Evolutionary conservation across 2,888 invertebrate genomes (phyloP), one percentile per base, ranked within the genome.

Genomic region (Andrena bucephala): DNA sequence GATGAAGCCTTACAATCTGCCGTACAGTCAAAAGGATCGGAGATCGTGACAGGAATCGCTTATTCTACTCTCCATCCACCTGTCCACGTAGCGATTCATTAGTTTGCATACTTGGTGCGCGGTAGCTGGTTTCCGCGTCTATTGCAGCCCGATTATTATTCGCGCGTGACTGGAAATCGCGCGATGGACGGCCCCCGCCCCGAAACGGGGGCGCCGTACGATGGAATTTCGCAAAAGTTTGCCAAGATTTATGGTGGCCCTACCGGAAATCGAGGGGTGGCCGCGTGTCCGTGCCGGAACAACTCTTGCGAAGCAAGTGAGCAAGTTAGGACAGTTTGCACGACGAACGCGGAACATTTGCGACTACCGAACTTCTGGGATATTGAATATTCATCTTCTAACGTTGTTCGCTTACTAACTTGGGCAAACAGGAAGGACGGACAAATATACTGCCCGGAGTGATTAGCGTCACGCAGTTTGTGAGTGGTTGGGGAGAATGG

Each of bases 81-180:
- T 13, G 27, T 7, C n/a, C 10, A 24, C 4, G 16, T 0, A 27
- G 6, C 16, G 16, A n/a, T 42, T 73, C 65, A 65, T 73, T 57
- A 48, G 74, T 83, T 71, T 68, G 67, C 71, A 65, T 65, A 73
- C 13, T n/a, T 29, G 24, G 63, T 54, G 27, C 36, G 50, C 27
- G 13, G 13, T 20, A 20, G 62, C 54, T 66, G 42, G 10, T 24
- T 68, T 27, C 42, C 60, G 33, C 65, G 31, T 24, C 50, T 48
- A 81, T 82, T 63, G 36, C 71, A 67, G 27, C 3, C 20, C 65
- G 52, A 77, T 77, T 83, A 73, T 77, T 83, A 83, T 70, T 70
- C 54, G 62, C 57, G 60, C 70, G 73, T 77, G 59, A 83, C 73
- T 48, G 50, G 69, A 77, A 48, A 77, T 70, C 60, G 8, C 29